phyloP scores from a whole-genome alignment of 1,140 invertebrate genomes.

The Zelostemma sp. region DNA sequence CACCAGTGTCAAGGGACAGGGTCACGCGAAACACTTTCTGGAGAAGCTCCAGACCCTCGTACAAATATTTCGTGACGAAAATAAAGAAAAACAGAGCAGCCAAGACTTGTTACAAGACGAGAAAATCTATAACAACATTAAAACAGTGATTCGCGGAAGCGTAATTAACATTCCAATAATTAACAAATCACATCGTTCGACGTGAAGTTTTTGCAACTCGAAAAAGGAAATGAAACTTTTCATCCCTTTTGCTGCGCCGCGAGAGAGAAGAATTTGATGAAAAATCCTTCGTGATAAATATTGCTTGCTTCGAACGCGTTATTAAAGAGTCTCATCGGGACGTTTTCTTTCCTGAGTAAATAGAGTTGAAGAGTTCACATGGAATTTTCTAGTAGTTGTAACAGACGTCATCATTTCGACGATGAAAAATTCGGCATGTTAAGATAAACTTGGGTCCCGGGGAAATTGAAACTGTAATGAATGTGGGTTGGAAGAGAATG shows the following conservation, averaged over 20 bases:
- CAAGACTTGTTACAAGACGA: too few relatives aligned
- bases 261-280: too few relatives aligned
- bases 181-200: too few relatives aligned
- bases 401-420: conserved; percentile 22
- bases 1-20: conserved; percentile 47
- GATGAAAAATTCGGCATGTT: conserved; percentile 38
- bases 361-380: background rate
- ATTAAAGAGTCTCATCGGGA: background rate
- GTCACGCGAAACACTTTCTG: conserved; percentile 40
- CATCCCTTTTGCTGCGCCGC: too few relatives aligned
- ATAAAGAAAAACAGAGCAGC: too few relatives aligned
- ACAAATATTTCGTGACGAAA: background rate
- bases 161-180: too few relatives aligned
- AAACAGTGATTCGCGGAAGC: too few relatives aligned
- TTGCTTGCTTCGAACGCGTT: background rate
- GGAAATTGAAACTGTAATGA: conserved; percentile 22
- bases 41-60: background rate
- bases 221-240: too few relatives aligned
- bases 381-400: conserved; percentile 12
- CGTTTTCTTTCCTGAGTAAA: background rate
- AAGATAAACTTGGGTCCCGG: conserved; percentile 37
- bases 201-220: too few relatives aligned
- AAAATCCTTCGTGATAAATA: background rate
- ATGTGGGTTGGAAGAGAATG: conserved; percentile 8
- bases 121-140: too few relatives aligned